A percentile compares a stretch with the other conserved stretches of the same genome.
Conservation (phyloP, 2,888 invertebrate species). For the Amblyjoppa proteus region DNA sequence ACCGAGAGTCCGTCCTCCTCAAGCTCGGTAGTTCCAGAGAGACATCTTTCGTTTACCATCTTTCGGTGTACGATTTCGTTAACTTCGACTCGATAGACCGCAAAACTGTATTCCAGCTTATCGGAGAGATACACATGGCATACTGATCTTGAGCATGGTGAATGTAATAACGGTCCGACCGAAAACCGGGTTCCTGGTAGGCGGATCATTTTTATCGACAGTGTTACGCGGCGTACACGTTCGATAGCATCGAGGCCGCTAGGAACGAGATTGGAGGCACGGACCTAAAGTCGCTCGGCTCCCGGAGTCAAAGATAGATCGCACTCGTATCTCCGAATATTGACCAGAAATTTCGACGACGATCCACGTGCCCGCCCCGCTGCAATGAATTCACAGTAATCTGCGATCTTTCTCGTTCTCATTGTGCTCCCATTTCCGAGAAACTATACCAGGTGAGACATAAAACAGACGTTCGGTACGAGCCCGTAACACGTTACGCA, state of each 20-base stretch:
- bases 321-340: background rate
- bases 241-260: slow-evolving; percentile 63
- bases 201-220: slow-evolving; percentile 54
- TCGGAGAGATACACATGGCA: slow-evolving; percentile 29
- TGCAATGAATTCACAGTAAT: background rate
- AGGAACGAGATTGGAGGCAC: slow-evolving; percentile 31
- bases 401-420: background rate
- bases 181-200: slow-evolving; percentile 61
- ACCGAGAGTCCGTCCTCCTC: background rate
- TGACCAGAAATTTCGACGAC: background rate
- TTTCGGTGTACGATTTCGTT: background rate
- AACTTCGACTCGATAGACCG: background rate
- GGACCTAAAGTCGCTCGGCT: slow-evolving; percentile 11
- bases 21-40: background rate
- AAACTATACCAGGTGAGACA: slow-evolving; percentile 33
- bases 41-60: background rate
- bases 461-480: slow-evolving; percentile 19
- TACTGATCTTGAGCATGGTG: slow-evolving; percentile 27
- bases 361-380: background rate
- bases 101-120: slow-evolving; percentile 3
- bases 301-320: background rate
- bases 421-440: slow-evolving; percentile 43
- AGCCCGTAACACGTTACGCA: slow-evolving; percentile 25
- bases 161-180: slow-evolving; percentile 67
- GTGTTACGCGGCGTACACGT: slow-evolving; percentile 51